Base-by-base conservation (phyloP, 2,888 invertebrate species). In the Cantharis rustica region DNA sequence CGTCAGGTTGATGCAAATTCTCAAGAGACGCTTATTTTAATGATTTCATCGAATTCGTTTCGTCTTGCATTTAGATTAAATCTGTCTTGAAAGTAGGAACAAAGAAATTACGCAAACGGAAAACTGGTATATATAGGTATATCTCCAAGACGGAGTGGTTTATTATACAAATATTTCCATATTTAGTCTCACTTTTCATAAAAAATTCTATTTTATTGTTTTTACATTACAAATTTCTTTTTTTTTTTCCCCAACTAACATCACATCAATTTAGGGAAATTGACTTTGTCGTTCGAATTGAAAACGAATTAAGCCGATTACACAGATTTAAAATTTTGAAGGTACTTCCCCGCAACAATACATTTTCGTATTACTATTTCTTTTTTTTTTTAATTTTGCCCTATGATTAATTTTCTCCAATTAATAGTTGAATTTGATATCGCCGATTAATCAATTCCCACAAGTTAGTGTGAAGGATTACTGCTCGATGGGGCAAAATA, bases 21-120 rank as follows among this genome's bases (percentile, higher is more conserved):
- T 31, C 62, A 62, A 71, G 75, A 75, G 66, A 70, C 17, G 68
- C 71, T 75, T 71, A 71, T 72, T 75, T 72, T 75, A 75, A 75
- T 75, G 75, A 75, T 75, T 75, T 75, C 72, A 75, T 75, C 75
- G 75, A 75, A 75, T 75, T 71, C 75, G 64, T 69, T 66, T 31
- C 17, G 68, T 68, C 64, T 61, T 27, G 69, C 69, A 17, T 71
- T 66, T 20, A 75, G 69, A 72, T 75, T 69, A 75, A 69, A 75
- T 72, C 72, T 69, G 69, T 15, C 47, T 31, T 62, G 16, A 16
- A 66, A 66, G 64, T 20, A n/a, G 64, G 64, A 66, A 66, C 64
- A 66, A 66, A 64, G 27, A 16, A 71, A 61, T 71, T 70, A 68
- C 61, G 68, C 66, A 66, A 71, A 75, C 63, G 64, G 61, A 71